Base-by-base conservation (phyloP, 2,888 invertebrate species). In the Luperina nickerlii region DNA sequence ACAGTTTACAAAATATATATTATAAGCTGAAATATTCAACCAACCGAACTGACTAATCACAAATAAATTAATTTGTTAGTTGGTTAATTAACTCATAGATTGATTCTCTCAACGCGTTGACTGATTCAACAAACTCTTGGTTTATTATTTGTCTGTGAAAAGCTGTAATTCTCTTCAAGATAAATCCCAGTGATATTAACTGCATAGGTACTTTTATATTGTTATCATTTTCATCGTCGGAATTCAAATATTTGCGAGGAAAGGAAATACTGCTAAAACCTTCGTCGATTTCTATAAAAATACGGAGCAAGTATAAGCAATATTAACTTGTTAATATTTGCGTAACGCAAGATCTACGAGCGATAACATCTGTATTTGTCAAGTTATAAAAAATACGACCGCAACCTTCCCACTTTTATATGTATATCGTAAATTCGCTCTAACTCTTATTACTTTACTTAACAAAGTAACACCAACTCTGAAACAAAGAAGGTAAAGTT, bases 321-420 rank as follows among this genome's bases (percentile, higher is more conserved):
- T 70, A 62, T 67, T 54, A 62, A 83, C 27, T 70, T 48, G 72
- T 70, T 73, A 73, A 77, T 77, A 73, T 82, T 77, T 67, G 48
- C 54, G 74, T 67, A 74, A 69, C 48, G 75, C 78, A 81, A 77
- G 76, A 82, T 81, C 74, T 78, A 66, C 57, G 63, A 57, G 73
- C 76, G 73, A 78, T 79, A 89, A 82, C 83, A 81, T 85, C 76
- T 80, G 80, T 88, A 85, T 84, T 86, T 87, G 85, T 87, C 79
- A 88, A 82, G 77, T 81, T 75, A 79, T 83, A 86, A 89, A 89
- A 87, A 84, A 81, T 80, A 81, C 79, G 82, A 74, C 85, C 74
- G 62, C 81, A 80, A 78, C 81, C 70, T 82, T 79, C 54, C 73
- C 76, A 76, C 60, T 74, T 83, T 86, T 84, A 85, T 79, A 78